Conservation (phyloP, 2,797 vertebrate species). For the Sebastes nivosus region DNA sequence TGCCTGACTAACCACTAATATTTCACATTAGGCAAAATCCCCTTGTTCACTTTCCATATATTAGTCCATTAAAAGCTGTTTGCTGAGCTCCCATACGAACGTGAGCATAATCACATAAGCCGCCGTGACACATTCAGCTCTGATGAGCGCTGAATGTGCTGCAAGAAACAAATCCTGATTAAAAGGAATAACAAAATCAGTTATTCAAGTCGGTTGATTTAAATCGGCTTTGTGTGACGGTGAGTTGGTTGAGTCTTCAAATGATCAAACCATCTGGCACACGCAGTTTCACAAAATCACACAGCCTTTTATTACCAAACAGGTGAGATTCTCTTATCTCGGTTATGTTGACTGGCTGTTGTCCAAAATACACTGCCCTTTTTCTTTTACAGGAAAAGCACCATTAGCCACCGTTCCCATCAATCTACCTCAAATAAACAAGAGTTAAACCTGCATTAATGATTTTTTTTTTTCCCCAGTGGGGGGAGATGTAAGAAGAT, state of each 20-base stretch:
- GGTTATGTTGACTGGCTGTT: neutral
- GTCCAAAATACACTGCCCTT: neutral
- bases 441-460: neutral
- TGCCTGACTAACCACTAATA: neutral
- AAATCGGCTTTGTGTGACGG: neutral
- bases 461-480: too few species aligned
- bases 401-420: neutral
- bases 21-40: slow-evolving; percentile 11
- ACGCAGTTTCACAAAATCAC: neutral
- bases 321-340: slow-evolving; percentile 7
- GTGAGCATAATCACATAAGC: slow-evolving; percentile 1
- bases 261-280: neutral
- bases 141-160: neutral
- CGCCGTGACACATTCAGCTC: neutral
- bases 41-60: neutral
- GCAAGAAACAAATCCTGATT: neutral
- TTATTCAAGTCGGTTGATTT: neutral
- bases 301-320: neutral
- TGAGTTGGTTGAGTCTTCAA: neutral
- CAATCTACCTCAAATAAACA: neutral
- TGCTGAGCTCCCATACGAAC: neutral
- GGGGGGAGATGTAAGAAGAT: accelerated
- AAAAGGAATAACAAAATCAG: neutral
- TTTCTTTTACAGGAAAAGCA: neutral
- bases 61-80: slow-evolving; percentile 2